Percentiles rank a stretch among this genome's conserved stretches.
phyloP scores from a whole-genome alignment of 2,888 invertebrate genomes.

The Cheilosia grossa region DNA sequence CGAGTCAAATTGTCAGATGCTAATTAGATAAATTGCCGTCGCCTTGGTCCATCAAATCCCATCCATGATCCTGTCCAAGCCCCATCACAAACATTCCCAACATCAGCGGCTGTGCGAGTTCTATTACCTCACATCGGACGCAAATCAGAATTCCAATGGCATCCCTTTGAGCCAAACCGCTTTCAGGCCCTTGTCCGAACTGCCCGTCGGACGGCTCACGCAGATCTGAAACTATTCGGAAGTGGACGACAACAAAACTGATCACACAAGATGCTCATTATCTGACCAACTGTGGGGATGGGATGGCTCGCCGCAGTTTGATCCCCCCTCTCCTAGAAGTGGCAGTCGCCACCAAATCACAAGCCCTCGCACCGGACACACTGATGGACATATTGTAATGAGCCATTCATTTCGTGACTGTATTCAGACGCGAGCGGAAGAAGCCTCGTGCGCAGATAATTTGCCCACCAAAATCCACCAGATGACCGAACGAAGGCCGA shows the following conservation, averaged over 20 bases:
- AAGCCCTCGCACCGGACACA: constrained; percentile 50
- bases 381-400: constrained; percentile 69
- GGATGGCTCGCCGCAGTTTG: no score
- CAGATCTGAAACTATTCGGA: constrained; percentile 21
- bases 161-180: constrained; percentile 43
- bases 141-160: constrained; percentile 5
- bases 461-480: constrained; percentile 42
- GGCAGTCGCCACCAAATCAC: constrained; percentile 24
- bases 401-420: constrained; percentile 65
- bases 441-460: constrained; percentile 38
- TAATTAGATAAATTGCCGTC: neutral
- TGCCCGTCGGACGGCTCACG: neutral
- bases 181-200: neutral
- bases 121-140: constrained; percentile 1
- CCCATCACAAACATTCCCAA: constrained; percentile 9
- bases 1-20: neutral
- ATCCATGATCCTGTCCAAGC: neutral
- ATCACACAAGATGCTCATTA: constrained; percentile 61
- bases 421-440: constrained; percentile 35
- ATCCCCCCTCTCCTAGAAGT: constrained; percentile 3
- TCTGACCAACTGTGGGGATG: constrained; percentile 8
- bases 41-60: neutral
- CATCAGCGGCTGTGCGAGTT: neutral
- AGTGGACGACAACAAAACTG: constrained; percentile 1
- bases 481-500: constrained; percentile 25